These are phyloP conservation scores for Diaperis boleti DNA, from an alignment of 2,888 invertebrate species.

Conservation along the genomic window DNA sequence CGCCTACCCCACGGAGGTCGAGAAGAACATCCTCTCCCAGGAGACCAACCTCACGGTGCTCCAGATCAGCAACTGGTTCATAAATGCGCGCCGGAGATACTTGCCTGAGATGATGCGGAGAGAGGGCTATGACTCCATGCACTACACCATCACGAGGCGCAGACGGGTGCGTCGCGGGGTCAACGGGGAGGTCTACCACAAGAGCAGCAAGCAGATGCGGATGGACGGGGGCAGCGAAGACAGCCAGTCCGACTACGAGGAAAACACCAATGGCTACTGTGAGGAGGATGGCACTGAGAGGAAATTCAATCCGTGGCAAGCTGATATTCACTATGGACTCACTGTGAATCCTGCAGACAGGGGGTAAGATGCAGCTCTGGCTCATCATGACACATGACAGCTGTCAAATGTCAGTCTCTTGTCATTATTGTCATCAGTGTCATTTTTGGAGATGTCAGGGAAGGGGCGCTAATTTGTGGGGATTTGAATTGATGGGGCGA, in stretches of 20 bases:
- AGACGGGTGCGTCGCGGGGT: slow-evolving; percentile 55
- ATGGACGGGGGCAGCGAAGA: slow-evolving; percentile 58
- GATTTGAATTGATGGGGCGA: not conserved
- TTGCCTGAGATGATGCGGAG: slow-evolving; percentile 65
- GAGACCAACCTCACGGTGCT: slow-evolving; percentile 64
- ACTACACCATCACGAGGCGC: slow-evolving; percentile 63
- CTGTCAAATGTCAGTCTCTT: slow-evolving; percentile 33
- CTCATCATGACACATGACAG: slow-evolving; percentile 34
- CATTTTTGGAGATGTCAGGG: slow-evolving; percentile 12
- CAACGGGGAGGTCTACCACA: slow-evolving; percentile 54
- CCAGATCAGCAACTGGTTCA: slow-evolving; percentile 66
- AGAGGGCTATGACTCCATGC: slow-evolving; percentile 65
- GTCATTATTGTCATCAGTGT: slow-evolving; percentile 32
- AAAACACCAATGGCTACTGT: slow-evolving; percentile 53
- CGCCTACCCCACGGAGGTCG: slow-evolving; percentile 66
- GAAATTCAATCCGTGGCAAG: slow-evolving; percentile 65
- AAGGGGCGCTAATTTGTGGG: not conserved
- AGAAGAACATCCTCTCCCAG: slow-evolving; percentile 64
- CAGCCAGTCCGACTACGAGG: slow-evolving; percentile 59
- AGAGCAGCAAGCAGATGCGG: slow-evolving; percentile 56
- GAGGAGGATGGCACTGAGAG: slow-evolving; percentile 53
- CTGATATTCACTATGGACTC: slow-evolving; percentile 65
- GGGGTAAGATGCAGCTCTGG: slow-evolving; percentile 38
- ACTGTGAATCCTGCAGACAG: slow-evolving; percentile 62
- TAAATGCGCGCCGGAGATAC: slow-evolving; percentile 63